Base-by-base conservation (phyloP, 92 coral and sea anemone genomes). In the Meandrina meandrites region DNA sequence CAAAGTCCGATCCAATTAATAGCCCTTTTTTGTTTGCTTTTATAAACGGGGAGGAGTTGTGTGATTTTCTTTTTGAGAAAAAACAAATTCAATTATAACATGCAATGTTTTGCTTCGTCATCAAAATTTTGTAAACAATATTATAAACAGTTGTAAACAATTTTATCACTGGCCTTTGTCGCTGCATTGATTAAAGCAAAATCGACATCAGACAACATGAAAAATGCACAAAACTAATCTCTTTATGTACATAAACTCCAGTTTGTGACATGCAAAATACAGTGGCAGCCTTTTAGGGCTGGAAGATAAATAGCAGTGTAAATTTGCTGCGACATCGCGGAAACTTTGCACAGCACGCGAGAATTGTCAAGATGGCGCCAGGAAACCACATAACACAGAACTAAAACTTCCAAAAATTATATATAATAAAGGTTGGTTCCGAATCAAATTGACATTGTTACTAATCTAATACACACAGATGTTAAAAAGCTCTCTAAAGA, bases 391-490 rank as follows among this genome's bases (percentile, higher is more conserved):
- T 28, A 13, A n/a, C 69, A 24, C 31, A 24, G 15, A 51, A 51
- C 34, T 42, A 6, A 73, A 73, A 3, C 48, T 73, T 36, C 24
- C 76, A 74, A 40, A 35, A 19, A 54, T 37, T 48, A 48, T 48
- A 37, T 45, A 4, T n/a, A 83, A 13, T 51, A 27, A 57, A 57
- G 56, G 57, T 34, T 37, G 17, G 54, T 84, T 84, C 71, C 80
- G 87, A 84, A 75, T 74, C 81, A 74, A 84, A 75, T 82, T 70
- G 70, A 75, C 30, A 14, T 22, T 42, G 72, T 58, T 74, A 8
- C 56, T 75, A 32, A 54, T 72, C 47, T 32, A 70, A 82, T 71
- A 32, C 12, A 36, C 28, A 62, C 24, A 73, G 35, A 57, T 27
- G 45, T 2, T 12, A 56, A 57, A 8, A 0, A 12, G n/a, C 36